Percentiles rank a stretch among this genome's conserved stretches.
Conservation (phyloP, 2,888 invertebrate species). For the Synanthedon andrenaeformis region DNA sequence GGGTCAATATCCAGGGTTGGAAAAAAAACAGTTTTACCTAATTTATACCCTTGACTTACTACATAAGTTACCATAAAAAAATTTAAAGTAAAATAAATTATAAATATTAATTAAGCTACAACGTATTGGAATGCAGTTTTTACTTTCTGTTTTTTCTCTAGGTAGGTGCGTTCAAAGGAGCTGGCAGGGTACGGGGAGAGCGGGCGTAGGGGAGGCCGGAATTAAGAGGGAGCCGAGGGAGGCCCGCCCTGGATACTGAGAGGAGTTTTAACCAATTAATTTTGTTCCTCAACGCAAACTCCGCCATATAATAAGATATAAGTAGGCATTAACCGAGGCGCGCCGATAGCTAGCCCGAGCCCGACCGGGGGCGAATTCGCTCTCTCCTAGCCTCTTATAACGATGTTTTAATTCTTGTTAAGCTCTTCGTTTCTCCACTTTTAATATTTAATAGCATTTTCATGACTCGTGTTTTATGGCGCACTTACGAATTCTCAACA, state of each 20-base stretch:
- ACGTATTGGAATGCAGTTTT: slow-evolving; percentile 50
- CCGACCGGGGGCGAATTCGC: slow-evolving; percentile 56
- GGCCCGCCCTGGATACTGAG: slow-evolving; percentile 69
- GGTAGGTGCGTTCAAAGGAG: slow-evolving; percentile 71
- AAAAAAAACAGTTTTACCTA: too few relatives aligned
- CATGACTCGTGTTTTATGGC: slow-evolving; percentile 67
- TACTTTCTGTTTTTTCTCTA: slow-evolving; percentile 72
- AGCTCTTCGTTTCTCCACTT: slow-evolving; percentile 70
- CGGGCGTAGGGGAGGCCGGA: slow-evolving; percentile 30
- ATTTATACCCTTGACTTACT: too few relatives aligned
- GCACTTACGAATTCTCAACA: slow-evolving; percentile 61
- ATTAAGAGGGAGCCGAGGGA: slow-evolving; percentile 59
- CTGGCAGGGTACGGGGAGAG: slow-evolving; percentile 44
- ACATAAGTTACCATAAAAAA: too few relatives aligned
- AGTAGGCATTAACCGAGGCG: slow-evolving; percentile 69
- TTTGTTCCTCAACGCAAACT: slow-evolving; percentile 73
- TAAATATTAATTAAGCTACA: slow-evolving; percentile 60
- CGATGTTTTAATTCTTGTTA: slow-evolving; percentile 71
- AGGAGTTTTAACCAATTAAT: slow-evolving; percentile 74
- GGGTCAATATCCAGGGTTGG: too few relatives aligned
- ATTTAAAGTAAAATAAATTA: background rate
- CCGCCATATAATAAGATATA: slow-evolving; percentile 71
- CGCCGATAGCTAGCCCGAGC: slow-evolving; percentile 63
- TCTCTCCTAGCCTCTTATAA: slow-evolving; percentile 60
- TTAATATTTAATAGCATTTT: slow-evolving; percentile 71